These are phyloP conservation scores for Neomorphus geoffroyi DNA, from an alignment of 2,797 vertebrate species.

Conservation along the genomic window DNA sequence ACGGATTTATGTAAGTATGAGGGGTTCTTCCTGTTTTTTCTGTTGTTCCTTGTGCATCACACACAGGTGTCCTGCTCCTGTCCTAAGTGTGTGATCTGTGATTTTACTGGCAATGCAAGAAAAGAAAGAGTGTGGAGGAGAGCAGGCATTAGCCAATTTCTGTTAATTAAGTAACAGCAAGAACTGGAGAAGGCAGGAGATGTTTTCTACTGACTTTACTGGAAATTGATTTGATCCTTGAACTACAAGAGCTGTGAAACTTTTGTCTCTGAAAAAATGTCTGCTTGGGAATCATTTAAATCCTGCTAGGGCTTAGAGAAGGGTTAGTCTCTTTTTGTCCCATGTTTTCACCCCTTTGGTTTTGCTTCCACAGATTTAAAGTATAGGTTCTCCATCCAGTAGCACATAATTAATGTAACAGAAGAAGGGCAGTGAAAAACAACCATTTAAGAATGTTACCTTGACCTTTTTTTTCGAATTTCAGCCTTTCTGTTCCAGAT, in stretches of 20 bases:
- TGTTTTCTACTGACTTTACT: neutral
- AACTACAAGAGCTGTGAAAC: neutral
- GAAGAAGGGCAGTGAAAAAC: neutral
- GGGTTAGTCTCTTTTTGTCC: neutral
- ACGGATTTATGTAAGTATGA: slow-evolving; percentile 94
- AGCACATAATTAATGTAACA: neutral
- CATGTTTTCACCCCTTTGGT: neutral
- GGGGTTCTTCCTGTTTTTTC: neutral
- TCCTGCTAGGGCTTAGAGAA: neutral
- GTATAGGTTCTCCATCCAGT: neutral
- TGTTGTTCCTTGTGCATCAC: neutral
- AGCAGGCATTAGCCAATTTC: neutral
- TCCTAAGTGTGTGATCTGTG: neutral
- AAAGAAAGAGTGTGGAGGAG: neutral
- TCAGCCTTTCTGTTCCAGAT: slow-evolving; percentile 94
- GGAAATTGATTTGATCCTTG: neutral
- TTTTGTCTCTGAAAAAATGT: neutral
- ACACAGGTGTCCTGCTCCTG: neutral
- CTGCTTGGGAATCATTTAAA: neutral
- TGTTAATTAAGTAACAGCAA: neutral
- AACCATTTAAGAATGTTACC: neutral
- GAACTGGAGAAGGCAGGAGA: neutral
- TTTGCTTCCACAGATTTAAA: neutral
- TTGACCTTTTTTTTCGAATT: slow-evolving; percentile 64
- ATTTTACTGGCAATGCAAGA: neutral